Base-by-base conservation (phyloP, 2,888 invertebrate genomes). In the Mycalesis mineus region DNA sequence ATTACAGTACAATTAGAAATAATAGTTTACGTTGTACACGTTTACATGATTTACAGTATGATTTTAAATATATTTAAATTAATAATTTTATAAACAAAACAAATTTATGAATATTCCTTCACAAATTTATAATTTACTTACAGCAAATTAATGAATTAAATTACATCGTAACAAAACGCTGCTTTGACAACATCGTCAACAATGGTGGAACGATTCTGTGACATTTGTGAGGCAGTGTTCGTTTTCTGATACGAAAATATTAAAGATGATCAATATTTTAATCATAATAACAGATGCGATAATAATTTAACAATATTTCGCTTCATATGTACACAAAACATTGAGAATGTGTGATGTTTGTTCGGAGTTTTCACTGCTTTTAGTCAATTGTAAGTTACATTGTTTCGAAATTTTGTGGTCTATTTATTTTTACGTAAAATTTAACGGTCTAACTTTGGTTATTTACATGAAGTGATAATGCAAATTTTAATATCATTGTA, bases 361-460 rank as follows among this genome's bases (percentile, higher is more conserved):
- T 92, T 94, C 95, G 82, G 97, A 97, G 91, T 95, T 97, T 92
- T 93, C 96, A 89, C 95, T 96, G 91, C 94, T 97, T 88, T 93
- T 97, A 85, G 93, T 96, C 70, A 88, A 89, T 85, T 91, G 90
- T 91, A 87, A 89, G 90, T 84, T 80, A 84, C 87, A 80, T 87
- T 87, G 87, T 88, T 88, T 87, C 82, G 76, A 83, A 82, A 82
- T 81, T 77, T 75, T 72, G 66, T 70, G 71, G 70, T 68, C 69
- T 67, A 76, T 74, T 77, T 72, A 70, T 68, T 69, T 71, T 65
- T 63, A 56, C 37, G 50, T 31, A 51, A n/a, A 48, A 55, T 57
- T 49, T 55, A 9, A 37, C 8, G 28, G 11, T 45, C 13, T 22
- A 37, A 11, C 36, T 14, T 22, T 45, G 44, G 44, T 45, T 53